Conservation (phyloP, 2,888 invertebrate species). For the Melinopterus prodromus region DNA sequence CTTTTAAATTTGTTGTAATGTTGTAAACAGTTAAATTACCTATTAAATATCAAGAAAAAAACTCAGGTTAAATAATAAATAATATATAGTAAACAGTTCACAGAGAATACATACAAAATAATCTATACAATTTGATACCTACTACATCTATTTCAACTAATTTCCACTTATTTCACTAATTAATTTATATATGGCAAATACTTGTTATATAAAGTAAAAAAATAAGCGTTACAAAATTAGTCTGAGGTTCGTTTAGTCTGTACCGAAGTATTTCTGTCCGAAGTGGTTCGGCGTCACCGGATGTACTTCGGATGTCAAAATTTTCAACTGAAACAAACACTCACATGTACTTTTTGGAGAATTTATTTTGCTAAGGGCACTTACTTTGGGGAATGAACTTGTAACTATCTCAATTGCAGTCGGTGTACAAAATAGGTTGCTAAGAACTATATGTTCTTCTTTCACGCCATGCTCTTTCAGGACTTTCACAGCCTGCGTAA, state of each 20-base stretch:
- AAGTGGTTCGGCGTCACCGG: slow-evolving; percentile 97
- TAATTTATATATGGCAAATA: not conserved
- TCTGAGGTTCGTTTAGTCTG: slow-evolving; percentile 70
- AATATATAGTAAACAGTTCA: not conserved
- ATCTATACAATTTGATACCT: not conserved
- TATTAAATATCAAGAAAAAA: not conserved
- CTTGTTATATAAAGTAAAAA: not conserved
- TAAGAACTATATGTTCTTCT: slow-evolving; percentile 94
- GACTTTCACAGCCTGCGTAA: slow-evolving; percentile 91
- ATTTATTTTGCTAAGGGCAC: slow-evolving; percentile 27
- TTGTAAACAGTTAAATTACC: not conserved
- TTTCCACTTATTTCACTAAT: not conserved
- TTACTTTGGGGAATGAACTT: slow-evolving; percentile 79
- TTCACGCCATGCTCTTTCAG: slow-evolving; percentile 93
- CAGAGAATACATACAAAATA: not conserved
- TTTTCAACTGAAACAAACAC: slow-evolving; percentile 75
- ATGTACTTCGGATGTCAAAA: slow-evolving; percentile 95
- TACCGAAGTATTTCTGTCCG: slow-evolving; percentile 98
- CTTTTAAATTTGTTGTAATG: no score
- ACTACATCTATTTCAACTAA: not conserved
- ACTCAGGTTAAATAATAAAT: not conserved
- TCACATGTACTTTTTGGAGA: slow-evolving; percentile 10
- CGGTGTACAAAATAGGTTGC: slow-evolving; percentile 97
- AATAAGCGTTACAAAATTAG: not conserved
- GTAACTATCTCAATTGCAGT: slow-evolving; percentile 85